phyloP scores from a whole-genome alignment of 2,797 vertebrate species.

The Sternotherus odoratus region DNA sequence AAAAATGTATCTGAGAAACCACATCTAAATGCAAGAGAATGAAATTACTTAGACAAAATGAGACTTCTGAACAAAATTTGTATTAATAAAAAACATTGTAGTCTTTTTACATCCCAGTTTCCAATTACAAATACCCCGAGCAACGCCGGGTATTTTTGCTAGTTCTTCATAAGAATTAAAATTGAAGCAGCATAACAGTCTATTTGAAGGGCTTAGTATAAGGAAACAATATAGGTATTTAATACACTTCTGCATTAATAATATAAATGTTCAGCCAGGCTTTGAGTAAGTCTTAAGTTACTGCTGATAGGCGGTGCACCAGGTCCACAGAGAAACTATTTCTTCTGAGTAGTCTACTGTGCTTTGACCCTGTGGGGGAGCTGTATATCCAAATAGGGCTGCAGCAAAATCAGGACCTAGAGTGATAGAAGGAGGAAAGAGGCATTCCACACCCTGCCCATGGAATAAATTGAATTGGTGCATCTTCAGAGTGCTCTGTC shows the following conservation, averaged over 20 bases:
- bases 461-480: neutral
- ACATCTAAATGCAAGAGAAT: too few relatives aligned
- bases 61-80: too few relatives aligned
- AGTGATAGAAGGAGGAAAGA: neutral
- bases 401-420: neutral
- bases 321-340: neutral
- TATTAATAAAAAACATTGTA: too few relatives aligned
- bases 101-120: too few relatives aligned
- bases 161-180: neutral
- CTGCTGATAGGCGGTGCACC: neutral
- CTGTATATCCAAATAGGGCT: neutral
- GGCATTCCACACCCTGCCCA: neutral
- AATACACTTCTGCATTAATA: neutral
- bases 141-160: too few relatives aligned
- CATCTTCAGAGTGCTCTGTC: neutral
- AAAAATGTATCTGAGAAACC: too few relatives aligned
- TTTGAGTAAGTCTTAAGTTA: neutral
- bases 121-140: too few relatives aligned
- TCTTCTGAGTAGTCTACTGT: neutral
- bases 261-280: neutral
- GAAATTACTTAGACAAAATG: too few relatives aligned
- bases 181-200: neutral
- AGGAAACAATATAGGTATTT: neutral
- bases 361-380: neutral
- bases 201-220: neutral